Percentiles rank a stretch among this genome's conserved stretches.
Conservation (phyloP, 2,797 vertebrate genomes). For the Phrynocephalus forsythii region DNA sequence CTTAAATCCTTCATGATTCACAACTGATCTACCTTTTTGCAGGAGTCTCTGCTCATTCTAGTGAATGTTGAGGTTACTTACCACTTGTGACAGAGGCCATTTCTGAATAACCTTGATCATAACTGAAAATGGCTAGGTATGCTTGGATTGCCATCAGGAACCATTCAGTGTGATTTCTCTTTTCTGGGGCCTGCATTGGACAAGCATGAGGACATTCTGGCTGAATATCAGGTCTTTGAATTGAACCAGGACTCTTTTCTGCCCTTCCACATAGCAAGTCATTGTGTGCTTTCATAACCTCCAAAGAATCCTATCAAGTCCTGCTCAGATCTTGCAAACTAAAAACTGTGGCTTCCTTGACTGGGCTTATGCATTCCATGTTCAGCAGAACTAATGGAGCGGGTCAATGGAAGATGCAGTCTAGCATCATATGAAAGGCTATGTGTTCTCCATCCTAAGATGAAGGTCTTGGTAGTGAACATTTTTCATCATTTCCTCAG, state of each 20-base stretch:
- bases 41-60: conserved; percentile 33
- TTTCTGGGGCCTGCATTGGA: not conserved
- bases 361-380: no score
- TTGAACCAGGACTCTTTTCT: not conserved
- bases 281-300: not conserved
- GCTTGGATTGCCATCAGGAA: conserved; percentile 35
- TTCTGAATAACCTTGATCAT: conserved; percentile 49
- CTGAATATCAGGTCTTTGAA: not conserved
- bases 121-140: conserved; percentile 34
- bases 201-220: not conserved
- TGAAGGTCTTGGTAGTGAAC: no score
- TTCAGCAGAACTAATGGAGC: no score
- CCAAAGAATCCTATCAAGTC: no score
- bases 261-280: not conserved
- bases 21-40: conserved; percentile 31
- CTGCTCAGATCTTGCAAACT: no score
- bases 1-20: not conserved
- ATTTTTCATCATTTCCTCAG: no score
- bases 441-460: no score
- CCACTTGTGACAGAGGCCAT: conserved; percentile 21
- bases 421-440: no score
- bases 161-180: conserved; percentile 41
- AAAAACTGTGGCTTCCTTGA: no score
- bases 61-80: not conserved
- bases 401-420: no score